Base-by-base conservation (phyloP, 2,888 invertebrate species). In the Tortricodes alternella region DNA sequence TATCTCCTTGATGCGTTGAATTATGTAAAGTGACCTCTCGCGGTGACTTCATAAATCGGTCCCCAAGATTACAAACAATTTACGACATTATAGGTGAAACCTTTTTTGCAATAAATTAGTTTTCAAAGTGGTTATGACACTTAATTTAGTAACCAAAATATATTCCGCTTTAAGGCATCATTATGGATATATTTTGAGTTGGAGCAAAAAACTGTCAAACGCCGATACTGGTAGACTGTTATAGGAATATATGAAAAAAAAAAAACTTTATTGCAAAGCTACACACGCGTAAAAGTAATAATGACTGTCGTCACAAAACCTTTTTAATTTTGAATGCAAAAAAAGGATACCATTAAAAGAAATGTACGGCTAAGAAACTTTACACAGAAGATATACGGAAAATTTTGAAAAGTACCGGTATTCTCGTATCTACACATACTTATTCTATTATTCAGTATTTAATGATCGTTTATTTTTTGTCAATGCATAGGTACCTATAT, bases 11-110 rank as follows among this genome's bases (percentile, higher is more conserved):
- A 60, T 64, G 65, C 65, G 70, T 71, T 74, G 75, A 79, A 76
- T 80, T 79, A 80, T 82, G 79, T 73, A 75, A 75, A 78, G 70
- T 73, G 76, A 76, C 70, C 69, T 65, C 63, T 48, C 62, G 55
- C 56, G 62, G 61, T 60, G 63, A 68, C 70, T 76, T 70, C 73
- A 78, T 83, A 79, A 82, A 80, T 81, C 74, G 78, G 73, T 57
- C 66, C 59, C 65, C 66, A 62, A 73, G 79, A 80, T 80, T 78
- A 77, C 73, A 64, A 65, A 70, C 71, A 68, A 75, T 78, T 79
- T 76, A 76, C 71, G 67, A 64, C 64, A 67, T 68, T 73, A 73
- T 70, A 61, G 37, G 49, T 38, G 50, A 50, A 49, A 56, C 21
- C 66, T 69, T 71, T 73, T 61, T 63, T 60, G 64, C 60, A 58